phyloP scores from a whole-genome alignment of 2,888 invertebrate species.

The Megastigmus dorsalis region DNA sequence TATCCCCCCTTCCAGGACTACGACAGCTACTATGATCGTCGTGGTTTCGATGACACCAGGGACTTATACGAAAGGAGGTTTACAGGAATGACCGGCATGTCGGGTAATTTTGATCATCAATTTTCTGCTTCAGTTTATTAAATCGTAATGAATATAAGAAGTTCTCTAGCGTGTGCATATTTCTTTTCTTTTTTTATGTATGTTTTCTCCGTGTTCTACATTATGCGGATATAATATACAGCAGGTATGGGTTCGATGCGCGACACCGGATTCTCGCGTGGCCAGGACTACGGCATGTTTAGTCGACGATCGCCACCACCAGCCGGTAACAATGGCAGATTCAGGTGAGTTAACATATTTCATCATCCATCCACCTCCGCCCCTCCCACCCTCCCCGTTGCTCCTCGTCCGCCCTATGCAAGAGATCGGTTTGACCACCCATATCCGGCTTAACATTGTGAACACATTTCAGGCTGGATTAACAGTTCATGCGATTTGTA shows the following conservation, averaged over 20 bases:
- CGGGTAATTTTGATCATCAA: conserved; percentile 47
- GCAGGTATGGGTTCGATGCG: conserved; percentile 82
- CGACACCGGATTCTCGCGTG: conserved; percentile 78
- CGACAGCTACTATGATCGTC: conserved; percentile 88
- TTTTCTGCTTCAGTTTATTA: conserved; percentile 24
- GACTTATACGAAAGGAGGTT: conserved; percentile 89
- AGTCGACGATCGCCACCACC: conserved; percentile 87
- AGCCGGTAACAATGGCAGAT: conserved; percentile 72
- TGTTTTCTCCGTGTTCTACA: conserved; percentile 11
- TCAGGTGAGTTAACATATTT: conserved; percentile 69
- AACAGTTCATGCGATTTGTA: conserved; percentile 71
- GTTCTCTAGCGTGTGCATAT: conserved; percentile 11
- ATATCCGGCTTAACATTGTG: conserved; percentile 72
- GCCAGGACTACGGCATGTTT: conserved; percentile 85
- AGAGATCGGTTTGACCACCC: conserved; percentile 58
- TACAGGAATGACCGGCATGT: conserved; percentile 77
- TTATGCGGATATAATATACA: conserved; percentile 23
- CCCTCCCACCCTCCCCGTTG: too few relatives aligned
- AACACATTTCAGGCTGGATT: conserved; percentile 68
- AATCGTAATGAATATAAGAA: too few relatives aligned
- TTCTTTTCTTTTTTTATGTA: conserved; percentile 27
- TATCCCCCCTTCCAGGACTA: conserved; percentile 77
- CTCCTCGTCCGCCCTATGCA: conserved; percentile 41
- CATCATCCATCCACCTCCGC: conserved; percentile 39
- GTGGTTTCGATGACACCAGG: conserved; percentile 84